Evolutionary conservation across 2,888 invertebrate genomes (phyloP).

Genomic region (Nemotelus pantherinus): DNA sequence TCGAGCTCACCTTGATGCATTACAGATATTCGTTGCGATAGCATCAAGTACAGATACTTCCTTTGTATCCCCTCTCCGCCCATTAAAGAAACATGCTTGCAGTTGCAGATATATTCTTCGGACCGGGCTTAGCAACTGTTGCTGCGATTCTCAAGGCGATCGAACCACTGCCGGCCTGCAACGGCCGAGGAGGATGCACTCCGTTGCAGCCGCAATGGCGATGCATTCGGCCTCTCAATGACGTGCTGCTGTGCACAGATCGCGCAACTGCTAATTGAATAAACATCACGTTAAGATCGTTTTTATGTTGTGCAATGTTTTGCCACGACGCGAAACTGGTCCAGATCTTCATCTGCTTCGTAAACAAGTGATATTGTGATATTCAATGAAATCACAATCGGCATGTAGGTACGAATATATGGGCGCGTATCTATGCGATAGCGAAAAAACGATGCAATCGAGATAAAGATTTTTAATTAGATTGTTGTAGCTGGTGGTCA

Average conservation of each 20-base stretch:
- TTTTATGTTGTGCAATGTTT: conserved; percentile 37
- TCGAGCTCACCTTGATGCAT: conserved; percentile 12
- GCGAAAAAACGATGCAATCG: too few species aligned
- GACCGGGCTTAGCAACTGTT: conserved; percentile 19
- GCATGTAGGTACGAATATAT: neutral
- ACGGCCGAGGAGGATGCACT: neutral
- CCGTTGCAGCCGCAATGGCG: neutral
- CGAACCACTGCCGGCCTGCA: too few species aligned
- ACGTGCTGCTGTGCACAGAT: conserved; percentile 26
- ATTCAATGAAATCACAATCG: conserved; percentile 33
- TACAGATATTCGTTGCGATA: neutral
- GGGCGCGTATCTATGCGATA: neutral
- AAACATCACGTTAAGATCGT: conserved; percentile 45
- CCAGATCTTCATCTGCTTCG: conserved; percentile 31
- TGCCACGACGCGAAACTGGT: conserved; percentile 33
- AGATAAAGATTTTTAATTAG: conserved; percentile 5
- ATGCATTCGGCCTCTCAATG: neutral
- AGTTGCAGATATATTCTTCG: neutral
- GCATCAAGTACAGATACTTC: neutral
- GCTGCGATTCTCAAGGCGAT: neutral
- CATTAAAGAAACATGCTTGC: neutral
- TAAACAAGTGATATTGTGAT: conserved; percentile 27
- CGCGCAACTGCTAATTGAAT: conserved; percentile 44
- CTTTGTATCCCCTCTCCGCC: conserved; percentile 7
- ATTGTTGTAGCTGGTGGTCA: neutral